These are phyloP conservation scores for Ricordea florida DNA, from an alignment of 92 coral and sea anemone species.

Conservation along the genomic window DNA sequence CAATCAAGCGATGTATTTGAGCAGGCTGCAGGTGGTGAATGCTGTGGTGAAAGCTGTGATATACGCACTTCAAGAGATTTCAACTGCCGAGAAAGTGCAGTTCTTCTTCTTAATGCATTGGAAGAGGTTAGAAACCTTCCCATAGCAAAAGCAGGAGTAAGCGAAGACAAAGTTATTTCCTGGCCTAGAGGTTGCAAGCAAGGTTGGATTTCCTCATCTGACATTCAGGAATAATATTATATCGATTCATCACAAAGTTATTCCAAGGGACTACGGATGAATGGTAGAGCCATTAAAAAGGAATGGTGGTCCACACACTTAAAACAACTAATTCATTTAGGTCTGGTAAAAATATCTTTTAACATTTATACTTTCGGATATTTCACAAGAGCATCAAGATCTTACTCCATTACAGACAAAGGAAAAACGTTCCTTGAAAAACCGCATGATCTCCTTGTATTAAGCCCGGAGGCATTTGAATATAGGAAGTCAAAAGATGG, in stretches of 20 bases:
- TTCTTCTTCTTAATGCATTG: constrained; percentile 34
- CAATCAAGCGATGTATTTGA: constrained; percentile 21
- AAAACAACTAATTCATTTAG: constrained; percentile 27
- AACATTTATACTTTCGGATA: neutral
- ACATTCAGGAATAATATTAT: constrained; percentile 16
- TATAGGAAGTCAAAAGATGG: neutral
- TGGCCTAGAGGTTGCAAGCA: constrained; percentile 24
- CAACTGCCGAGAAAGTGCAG: constrained; percentile 16
- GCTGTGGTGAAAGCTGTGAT: constrained; percentile 40
- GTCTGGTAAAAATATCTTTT: constrained; percentile 30
- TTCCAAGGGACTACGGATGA: constrained; percentile 14
- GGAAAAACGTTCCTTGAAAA: neutral
- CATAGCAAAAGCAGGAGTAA: constrained; percentile 1
- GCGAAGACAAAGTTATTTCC: constrained; percentile 28
- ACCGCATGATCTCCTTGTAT: neutral
- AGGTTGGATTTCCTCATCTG: constrained; percentile 30
- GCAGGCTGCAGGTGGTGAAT: constrained; percentile 27
- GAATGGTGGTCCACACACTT: constrained; percentile 46
- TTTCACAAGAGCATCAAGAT: constrained; percentile 28
- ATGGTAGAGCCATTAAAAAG: constrained; percentile 16
- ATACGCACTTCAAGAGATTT: neutral
- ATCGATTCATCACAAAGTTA: constrained; percentile 26
- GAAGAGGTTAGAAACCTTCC: constrained; percentile 29
- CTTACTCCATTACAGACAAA: constrained; percentile 8
- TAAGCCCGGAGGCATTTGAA: neutral